These are phyloP conservation scores for Marmota monax DNA, from an alignment of 2,113 vertebrate genomes.

Conservation along the genomic window DNA sequence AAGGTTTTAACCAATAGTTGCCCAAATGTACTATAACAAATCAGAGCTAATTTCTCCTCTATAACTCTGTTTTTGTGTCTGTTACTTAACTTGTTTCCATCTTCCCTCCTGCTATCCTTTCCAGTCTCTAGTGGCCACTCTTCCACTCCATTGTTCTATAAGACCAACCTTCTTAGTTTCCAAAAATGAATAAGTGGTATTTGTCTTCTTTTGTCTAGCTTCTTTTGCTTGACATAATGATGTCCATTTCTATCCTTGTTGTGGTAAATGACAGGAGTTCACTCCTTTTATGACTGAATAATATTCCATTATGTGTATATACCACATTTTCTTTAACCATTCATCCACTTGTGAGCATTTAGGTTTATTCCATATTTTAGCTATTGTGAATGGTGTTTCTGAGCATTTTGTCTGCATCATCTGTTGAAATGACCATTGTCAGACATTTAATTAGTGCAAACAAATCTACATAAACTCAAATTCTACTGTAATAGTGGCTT, in stretches of 20 bases:
- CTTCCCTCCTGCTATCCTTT: not conserved
- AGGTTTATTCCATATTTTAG: not conserved
- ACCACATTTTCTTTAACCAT: not conserved
- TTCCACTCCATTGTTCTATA: not conserved
- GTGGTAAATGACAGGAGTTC: not conserved
- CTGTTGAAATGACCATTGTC: not conserved
- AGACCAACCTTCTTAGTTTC: not conserved
- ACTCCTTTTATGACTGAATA: not conserved
- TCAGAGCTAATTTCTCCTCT: not conserved
- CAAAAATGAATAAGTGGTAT: not conserved
- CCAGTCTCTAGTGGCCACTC: too few relatives aligned
- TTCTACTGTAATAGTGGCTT: not conserved
- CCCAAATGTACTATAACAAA: not conserved
- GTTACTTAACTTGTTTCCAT: not conserved
- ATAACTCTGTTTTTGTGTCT: not conserved
- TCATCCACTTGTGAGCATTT: not conserved
- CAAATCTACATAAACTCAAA: not conserved
- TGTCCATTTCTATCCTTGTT: not conserved
- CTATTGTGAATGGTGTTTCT: not conserved
- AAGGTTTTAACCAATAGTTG: not conserved
- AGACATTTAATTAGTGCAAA: not conserved
- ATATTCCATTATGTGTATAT: not conserved
- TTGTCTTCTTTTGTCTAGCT: not conserved
- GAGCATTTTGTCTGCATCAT: not conserved
- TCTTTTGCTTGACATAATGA: not conserved